These are phyloP conservation scores for Eonycteris spelaea DNA, from an alignment of 2,113 vertebrate genomes.

Conservation along the genomic window DNA sequence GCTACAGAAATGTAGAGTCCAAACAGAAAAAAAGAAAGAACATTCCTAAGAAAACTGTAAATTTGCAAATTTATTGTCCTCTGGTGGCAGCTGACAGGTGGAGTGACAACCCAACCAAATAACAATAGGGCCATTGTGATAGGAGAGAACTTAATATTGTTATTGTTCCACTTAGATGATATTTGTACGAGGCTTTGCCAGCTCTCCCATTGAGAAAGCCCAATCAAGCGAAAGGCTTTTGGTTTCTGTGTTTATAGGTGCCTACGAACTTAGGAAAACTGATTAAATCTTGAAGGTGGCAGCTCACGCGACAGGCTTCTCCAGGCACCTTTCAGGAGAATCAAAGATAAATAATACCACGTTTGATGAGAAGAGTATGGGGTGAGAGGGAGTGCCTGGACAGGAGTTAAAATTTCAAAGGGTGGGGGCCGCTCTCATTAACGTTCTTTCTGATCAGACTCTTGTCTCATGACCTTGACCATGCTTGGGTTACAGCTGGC, in stretches of 20 bases:
- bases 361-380: slow-evolving; percentile 62
- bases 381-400: slow-evolving; percentile 38
- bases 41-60: slow-evolving; percentile 68
- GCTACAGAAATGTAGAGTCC: neutral
- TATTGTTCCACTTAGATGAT: slow-evolving; percentile 77
- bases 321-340: slow-evolving; percentile 45
- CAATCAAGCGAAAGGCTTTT: slow-evolving; percentile 74
- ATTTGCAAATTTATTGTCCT: slow-evolving; percentile 65
- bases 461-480: slow-evolving; percentile 38
- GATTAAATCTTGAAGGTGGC: slow-evolving; percentile 74
- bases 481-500: neutral
- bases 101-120: slow-evolving; percentile 54
- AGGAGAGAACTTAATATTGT: slow-evolving; percentile 73
- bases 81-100: slow-evolving; percentile 70
- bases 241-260: slow-evolving; percentile 71
- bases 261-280: slow-evolving; percentile 62
- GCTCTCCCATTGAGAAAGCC: slow-evolving; percentile 68
- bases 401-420: slow-evolving; percentile 66
- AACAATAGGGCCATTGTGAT: slow-evolving; percentile 76
- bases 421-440: neutral
- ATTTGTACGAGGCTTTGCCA: slow-evolving; percentile 52
- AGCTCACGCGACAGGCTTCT: slow-evolving; percentile 61
- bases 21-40: slow-evolving; percentile 47
- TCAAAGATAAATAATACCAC: slow-evolving; percentile 68
- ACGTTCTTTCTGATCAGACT: slow-evolving; percentile 50